These are phyloP conservation scores for Sericinus montela DNA, from an alignment of 2,888 invertebrate species.

Conservation along the genomic window DNA sequence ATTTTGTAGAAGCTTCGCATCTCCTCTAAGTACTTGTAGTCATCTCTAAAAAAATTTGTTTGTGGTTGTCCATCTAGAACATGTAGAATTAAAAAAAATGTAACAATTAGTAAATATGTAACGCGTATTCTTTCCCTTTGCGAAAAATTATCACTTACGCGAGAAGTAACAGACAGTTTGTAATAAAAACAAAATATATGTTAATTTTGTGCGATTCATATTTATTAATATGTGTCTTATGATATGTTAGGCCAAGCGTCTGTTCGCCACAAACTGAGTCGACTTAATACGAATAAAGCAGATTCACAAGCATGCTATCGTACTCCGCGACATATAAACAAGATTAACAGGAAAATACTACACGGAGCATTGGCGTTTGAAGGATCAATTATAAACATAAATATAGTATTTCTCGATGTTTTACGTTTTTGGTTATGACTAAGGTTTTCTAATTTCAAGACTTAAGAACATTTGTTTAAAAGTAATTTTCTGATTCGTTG, in stretches of 20 bases:
- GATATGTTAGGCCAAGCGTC: neutral
- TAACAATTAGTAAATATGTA: neutral
- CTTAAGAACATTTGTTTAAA: no score
- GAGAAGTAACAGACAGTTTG: conserved; percentile 21
- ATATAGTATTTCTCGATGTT: neutral
- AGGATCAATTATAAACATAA: conserved; percentile 7
- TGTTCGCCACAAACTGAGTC: neutral
- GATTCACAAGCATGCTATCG: conserved; percentile 10
- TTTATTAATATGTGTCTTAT: conserved; percentile 1
- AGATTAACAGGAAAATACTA: conserved; percentile 24
- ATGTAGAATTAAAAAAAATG: conserved; percentile 14
- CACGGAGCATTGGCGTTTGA: conserved; percentile 1
- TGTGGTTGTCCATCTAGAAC: conserved; percentile 45
- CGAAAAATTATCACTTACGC: conserved; percentile 24
- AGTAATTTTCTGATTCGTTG: no score
- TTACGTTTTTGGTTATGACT: neutral
- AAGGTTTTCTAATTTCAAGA: no score
- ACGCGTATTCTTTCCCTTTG: neutral
- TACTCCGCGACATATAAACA: conserved; percentile 12
- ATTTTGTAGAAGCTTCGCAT: conserved; percentile 55
- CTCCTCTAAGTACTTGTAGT: conserved; percentile 45
- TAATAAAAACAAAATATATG: conserved; percentile 23
- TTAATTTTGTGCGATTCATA: conserved; percentile 23
- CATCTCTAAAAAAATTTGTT: conserved; percentile 49
- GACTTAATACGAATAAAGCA: conserved; percentile 16